Conservation (phyloP, 2,888 invertebrate genomes). For the Scaptomyza flava region DNA sequence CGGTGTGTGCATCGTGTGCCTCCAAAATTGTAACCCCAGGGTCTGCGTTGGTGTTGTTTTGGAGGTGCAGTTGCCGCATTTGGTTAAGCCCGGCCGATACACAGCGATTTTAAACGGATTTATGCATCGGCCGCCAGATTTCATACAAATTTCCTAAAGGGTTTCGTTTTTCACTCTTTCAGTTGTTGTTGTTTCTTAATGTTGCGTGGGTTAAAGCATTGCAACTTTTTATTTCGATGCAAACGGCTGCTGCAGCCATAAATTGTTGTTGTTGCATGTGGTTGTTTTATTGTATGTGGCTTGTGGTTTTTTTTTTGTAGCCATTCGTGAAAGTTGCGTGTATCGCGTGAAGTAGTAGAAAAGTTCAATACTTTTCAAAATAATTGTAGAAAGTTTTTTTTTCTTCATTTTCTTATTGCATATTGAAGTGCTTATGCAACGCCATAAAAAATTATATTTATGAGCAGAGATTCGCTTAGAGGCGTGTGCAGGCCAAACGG, state of each 20-base stretch:
- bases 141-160: slow-evolving; percentile 77
- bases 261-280: slow-evolving; percentile 51
- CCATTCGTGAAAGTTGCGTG: slow-evolving; percentile 79
- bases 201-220: slow-evolving; percentile 70
- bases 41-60: slow-evolving; percentile 63
- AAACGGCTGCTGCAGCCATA: slow-evolving; percentile 64
- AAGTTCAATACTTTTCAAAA: slow-evolving; percentile 76
- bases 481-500: slow-evolving; percentile 26
- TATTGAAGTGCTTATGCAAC: slow-evolving; percentile 53
- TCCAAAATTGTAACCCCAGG: slow-evolving; percentile 56
- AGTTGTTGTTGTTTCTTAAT: slow-evolving; percentile 23
- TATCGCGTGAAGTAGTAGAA: slow-evolving; percentile 79
- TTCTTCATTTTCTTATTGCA: slow-evolving; percentile 25
- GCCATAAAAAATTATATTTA: slow-evolving; percentile 8
- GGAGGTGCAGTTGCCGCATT: slow-evolving; percentile 66
- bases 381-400: slow-evolving; percentile 77
- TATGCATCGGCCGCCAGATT: slow-evolving; percentile 63
- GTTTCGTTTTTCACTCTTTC: slow-evolving; percentile 67
- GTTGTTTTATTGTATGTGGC: slow-evolving; percentile 26
- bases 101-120: slow-evolving; percentile 73
- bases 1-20: slow-evolving; percentile 53
- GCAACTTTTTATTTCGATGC: slow-evolving; percentile 61
- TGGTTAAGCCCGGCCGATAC: slow-evolving; percentile 38
- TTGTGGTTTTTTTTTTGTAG: slow-evolving; percentile 44
- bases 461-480: slow-evolving; percentile 36